These are phyloP conservation scores for Cyclopterus lumpus DNA, from an alignment of 2,797 vertebrate genomes.

Conservation along the genomic window DNA sequence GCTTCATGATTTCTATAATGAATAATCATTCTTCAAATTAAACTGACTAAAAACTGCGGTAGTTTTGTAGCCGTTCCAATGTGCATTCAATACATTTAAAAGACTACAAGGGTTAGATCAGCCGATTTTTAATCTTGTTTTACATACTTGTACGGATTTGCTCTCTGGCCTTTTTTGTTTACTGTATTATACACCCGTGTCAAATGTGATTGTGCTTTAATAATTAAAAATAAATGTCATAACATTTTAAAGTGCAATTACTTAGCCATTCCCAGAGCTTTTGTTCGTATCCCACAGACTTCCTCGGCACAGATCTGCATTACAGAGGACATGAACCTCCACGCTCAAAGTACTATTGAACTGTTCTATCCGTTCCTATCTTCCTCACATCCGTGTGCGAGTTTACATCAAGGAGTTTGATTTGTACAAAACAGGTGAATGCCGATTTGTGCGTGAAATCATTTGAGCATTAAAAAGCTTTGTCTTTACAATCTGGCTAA, in stretches of 20 bases:
- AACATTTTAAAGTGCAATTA: not conserved
- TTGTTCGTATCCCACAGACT: not conserved
- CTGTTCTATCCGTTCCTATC: too few relatives aligned
- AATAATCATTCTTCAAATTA: conserved; percentile 21
- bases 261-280: not conserved
- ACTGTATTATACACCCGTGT: not conserved
- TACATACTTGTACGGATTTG: not conserved
- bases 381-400: not conserved
- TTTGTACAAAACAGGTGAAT: not conserved
- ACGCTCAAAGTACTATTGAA: not conserved
- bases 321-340: not conserved
- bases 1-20: not conserved
- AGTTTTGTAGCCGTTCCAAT: not conserved
- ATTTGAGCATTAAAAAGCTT: not conserved
- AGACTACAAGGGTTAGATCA: not conserved
- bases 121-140: not conserved
- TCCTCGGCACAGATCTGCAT: not conserved
- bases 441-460: not conserved
- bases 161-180: not conserved
- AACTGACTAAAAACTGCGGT: conserved; percentile 19
- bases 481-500: not conserved
- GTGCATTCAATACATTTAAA: not conserved
- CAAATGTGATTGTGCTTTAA: not conserved
- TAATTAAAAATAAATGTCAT: not conserved
- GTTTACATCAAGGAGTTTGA: not conserved